Evolutionary conservation across 2,797 vertebrate genomes (phyloP).

Genomic region (Champsocephalus gunnari): DNA sequence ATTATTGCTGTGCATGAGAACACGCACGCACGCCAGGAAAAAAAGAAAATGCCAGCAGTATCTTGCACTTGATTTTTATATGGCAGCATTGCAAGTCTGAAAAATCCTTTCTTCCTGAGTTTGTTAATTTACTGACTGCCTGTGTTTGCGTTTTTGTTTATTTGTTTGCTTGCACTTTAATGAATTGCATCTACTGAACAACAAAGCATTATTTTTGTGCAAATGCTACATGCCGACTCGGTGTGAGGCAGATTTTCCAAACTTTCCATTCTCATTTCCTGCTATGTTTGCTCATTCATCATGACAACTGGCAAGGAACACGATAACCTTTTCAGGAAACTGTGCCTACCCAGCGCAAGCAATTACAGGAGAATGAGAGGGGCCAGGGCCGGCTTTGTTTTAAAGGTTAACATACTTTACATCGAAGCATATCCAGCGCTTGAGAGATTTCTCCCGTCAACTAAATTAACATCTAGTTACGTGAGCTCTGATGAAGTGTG

Average conservation of each 20-base stretch:
- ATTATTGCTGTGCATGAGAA: slow-evolving; percentile 6
- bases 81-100: slow-evolving; percentile 27
- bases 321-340: slow-evolving; percentile 82
- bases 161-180: slow-evolving; percentile 24
- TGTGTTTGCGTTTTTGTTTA: slow-evolving; percentile 17
- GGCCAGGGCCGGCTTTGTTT: slow-evolving; percentile 80
- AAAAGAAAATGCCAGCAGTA: slow-evolving; percentile 46
- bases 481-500: slow-evolving; percentile 64
- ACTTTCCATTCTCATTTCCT: slow-evolving; percentile 70
- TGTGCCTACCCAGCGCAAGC: slow-evolving; percentile 77
- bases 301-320: slow-evolving; percentile 78
- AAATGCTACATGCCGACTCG: slow-evolving; percentile 7
- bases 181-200: slow-evolving; percentile 15
- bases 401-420: slow-evolving; percentile 87
- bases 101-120: slow-evolving; percentile 19
- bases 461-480: slow-evolving; percentile 78
- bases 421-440: slow-evolving; percentile 71
- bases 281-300: slow-evolving; percentile 74
- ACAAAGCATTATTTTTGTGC: slow-evolving; percentile 14
- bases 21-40: slow-evolving; percentile 8
- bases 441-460: slow-evolving; percentile 78
- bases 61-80: slow-evolving; percentile 40
- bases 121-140: slow-evolving; percentile 29
- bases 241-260: slow-evolving; percentile 34
- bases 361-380: slow-evolving; percentile 82